phyloP scores from a whole-genome alignment of 2,888 invertebrate genomes.

The Eilema sororculum region DNA sequence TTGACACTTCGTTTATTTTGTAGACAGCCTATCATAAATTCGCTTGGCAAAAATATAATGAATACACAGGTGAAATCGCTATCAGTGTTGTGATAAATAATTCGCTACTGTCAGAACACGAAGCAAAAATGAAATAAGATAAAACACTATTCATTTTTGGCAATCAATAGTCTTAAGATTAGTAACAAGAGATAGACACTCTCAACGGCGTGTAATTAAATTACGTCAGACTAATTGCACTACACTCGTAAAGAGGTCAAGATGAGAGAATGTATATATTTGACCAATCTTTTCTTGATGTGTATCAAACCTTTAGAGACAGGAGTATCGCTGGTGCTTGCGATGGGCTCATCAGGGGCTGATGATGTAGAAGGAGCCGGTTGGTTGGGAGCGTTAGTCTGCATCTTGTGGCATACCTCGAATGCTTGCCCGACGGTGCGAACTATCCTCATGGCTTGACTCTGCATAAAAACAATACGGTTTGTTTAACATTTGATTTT shows the following conservation, averaged over 20 bases:
- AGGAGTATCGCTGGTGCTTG: constrained; percentile 64
- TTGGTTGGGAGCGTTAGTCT: constrained; percentile 86
- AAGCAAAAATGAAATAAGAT: constrained; percentile 30
- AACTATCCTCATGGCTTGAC: constrained; percentile 99
- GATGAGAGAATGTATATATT: constrained; percentile 7
- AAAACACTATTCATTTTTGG: constrained; percentile 25
- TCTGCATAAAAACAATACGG: constrained; percentile 86
- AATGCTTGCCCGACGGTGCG: constrained; percentile 99
- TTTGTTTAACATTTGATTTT: not conserved
- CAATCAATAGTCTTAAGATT: constrained; percentile 12
- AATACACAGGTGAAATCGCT: constrained; percentile 42
- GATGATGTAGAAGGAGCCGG: constrained; percentile 77
- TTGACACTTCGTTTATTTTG: constrained; percentile 40
- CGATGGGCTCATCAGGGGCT: constrained; percentile 64
- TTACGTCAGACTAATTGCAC: constrained; percentile 24
- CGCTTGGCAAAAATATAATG: constrained; percentile 43
- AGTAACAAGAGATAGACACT: constrained; percentile 17
- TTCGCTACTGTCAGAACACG: constrained; percentile 38
- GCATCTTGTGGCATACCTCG: constrained; percentile 99
- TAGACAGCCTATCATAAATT: constrained; percentile 41
- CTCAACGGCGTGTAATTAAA: constrained; percentile 24
- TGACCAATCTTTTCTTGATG: constrained; percentile 25
- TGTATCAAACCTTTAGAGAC: constrained; percentile 72
- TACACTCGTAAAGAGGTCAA: constrained; percentile 24
- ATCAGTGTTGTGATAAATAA: constrained; percentile 24